A percentile compares a stretch with the other conserved stretches of the same genome.
phyloP scores from a whole-genome alignment of 2,888 invertebrate species.

The Pseudeuparius sepicola region DNA sequence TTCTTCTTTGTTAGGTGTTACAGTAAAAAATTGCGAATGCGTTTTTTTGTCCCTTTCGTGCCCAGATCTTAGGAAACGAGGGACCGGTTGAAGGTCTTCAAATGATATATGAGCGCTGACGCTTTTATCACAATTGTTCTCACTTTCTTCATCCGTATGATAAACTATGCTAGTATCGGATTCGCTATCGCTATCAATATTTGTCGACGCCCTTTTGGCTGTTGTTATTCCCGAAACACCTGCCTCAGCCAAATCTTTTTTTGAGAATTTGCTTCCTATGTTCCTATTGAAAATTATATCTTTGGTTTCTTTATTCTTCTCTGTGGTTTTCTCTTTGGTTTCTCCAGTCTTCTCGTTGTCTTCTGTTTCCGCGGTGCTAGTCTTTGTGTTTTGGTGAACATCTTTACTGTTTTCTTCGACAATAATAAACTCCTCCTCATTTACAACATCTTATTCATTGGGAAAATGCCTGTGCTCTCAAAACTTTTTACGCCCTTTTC shows the following conservation, averaged over 20 bases:
- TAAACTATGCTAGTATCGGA: conserved; percentile 9
- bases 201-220: background rate
- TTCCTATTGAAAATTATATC: too few relatives aligned
- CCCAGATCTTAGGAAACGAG: conserved; percentile 6
- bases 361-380: too few relatives aligned
- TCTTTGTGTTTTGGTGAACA: too few relatives aligned
- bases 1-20: conserved; percentile 6
- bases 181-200: conserved; percentile 3
- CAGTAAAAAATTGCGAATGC: conserved; percentile 10
- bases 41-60: conserved; percentile 5
- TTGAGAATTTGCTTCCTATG: too few relatives aligned
- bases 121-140: conserved; percentile 7
- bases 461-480: conserved; percentile 13
- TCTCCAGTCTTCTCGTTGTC: too few relatives aligned
- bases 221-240: conserved; percentile 8
- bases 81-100: background rate
- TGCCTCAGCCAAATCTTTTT: conserved; percentile 7
- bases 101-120: conserved; percentile 7
- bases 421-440: too few relatives aligned
- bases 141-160: conserved; percentile 6
- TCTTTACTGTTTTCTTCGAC: too few relatives aligned
- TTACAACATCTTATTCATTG: too few relatives aligned
- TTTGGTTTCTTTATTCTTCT: too few relatives aligned
- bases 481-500: conserved; percentile 16
- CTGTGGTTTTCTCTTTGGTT: too few relatives aligned